Evolutionary conservation across 2,113 vertebrate species (phyloP).

Genomic region (Eidolon helvum): DNA sequence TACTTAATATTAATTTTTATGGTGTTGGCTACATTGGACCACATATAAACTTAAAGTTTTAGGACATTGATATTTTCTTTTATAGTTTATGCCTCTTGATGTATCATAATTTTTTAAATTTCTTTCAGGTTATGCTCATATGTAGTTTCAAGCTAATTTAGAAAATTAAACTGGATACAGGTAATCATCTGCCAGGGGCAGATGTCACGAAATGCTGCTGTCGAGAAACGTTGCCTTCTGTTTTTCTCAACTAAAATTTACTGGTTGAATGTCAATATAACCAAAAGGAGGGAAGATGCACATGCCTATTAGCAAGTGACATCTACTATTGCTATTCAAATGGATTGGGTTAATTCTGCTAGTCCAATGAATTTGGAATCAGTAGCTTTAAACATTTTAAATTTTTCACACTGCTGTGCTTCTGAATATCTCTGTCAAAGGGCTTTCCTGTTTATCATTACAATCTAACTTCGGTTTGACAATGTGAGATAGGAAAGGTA

Average conservation of each 20-base stretch:
- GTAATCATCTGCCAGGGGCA: background rate
- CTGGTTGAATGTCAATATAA: background rate
- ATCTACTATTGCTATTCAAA: background rate
- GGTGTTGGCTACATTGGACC: background rate
- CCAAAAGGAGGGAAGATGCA: background rate
- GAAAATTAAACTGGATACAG: slow-evolving; percentile 29
- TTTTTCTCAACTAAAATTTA: background rate
- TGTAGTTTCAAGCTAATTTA: slow-evolving; percentile 17
- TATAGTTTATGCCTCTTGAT: background rate
- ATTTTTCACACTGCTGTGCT: background rate
- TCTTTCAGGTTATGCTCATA: background rate
- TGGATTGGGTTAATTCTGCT: background rate
- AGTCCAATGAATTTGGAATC: background rate
- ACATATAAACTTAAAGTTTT: background rate
- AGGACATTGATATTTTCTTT: background rate
- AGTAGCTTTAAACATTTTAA: background rate
- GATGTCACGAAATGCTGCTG: background rate
- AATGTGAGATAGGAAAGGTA: background rate
- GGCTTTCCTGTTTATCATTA: background rate
- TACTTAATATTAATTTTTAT: background rate
- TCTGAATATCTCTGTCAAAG: background rate
- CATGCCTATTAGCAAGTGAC: background rate
- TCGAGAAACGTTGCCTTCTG: background rate
- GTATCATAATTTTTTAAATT: background rate
- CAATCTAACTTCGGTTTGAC: background rate